These are phyloP conservation scores for Acrossocheilus wenchowensis DNA, from an alignment of 2,797 vertebrate species.

Conservation along the genomic window DNA sequence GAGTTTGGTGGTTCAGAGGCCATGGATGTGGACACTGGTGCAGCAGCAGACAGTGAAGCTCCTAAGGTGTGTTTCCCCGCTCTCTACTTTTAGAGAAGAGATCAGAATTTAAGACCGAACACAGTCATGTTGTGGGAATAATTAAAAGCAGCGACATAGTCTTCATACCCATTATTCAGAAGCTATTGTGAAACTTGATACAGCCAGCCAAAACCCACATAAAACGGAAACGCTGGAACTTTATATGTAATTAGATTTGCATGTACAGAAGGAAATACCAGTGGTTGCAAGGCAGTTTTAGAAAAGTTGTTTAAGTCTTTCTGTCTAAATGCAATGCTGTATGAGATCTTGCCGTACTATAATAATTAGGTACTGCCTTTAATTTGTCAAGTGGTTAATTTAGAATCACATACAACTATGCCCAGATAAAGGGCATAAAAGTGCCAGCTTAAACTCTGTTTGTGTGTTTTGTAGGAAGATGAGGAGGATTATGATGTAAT, in stretches of 20 bases:
- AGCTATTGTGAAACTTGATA: background rate
- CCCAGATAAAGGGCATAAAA: background rate
- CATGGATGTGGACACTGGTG: constrained; percentile 71
- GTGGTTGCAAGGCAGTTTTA: background rate
- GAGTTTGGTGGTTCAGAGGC: constrained; percentile 69
- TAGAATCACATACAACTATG: background rate
- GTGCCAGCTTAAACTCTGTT: background rate
- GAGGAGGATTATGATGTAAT: constrained; percentile 97
- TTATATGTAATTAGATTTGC: background rate
- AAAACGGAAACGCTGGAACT: background rate
- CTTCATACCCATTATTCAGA: background rate
- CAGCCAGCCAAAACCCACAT: background rate
- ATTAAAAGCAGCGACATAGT: background rate
- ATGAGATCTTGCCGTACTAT: background rate
- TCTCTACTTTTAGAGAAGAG: background rate
- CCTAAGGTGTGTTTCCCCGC: constrained; percentile 65
- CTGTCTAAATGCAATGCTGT: background rate
- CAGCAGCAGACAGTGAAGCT: constrained; percentile 69
- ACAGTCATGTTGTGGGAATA: background rate
- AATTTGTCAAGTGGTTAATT: background rate
- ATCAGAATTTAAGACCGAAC: background rate
- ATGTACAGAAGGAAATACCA: background rate
- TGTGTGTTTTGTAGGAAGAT: constrained; percentile 76
- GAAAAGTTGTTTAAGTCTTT: background rate
- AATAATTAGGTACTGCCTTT: background rate